These are phyloP conservation scores for Leptopilina syphax DNA, from an alignment of 2,888 invertebrate genomes.

Conservation along the genomic window DNA sequence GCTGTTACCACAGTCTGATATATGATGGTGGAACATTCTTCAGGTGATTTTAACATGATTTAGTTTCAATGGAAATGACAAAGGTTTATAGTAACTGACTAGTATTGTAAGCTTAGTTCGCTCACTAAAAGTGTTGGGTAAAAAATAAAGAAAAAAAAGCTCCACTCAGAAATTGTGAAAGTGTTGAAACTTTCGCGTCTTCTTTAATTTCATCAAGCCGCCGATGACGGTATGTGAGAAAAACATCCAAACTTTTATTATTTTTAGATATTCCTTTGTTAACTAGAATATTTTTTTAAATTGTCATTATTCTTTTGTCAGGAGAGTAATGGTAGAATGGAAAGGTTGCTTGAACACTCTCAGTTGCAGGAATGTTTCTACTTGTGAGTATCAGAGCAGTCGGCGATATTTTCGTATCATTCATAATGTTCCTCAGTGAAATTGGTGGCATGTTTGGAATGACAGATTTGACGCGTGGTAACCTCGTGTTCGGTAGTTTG, in stretches of 20 bases:
- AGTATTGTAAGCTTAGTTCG: too few relatives aligned
- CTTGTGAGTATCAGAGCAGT: neutral
- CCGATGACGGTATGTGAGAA: neutral
- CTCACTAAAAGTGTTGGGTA: too few relatives aligned
- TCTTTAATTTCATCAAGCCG: neutral
- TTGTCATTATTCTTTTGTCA: too few relatives aligned
- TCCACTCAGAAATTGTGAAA: neutral
- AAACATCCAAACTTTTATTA: neutral
- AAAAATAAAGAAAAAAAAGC: too few relatives aligned
- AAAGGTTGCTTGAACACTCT: too few relatives aligned
- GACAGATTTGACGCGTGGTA: slow-evolving; percentile 77
- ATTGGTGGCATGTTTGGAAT: slow-evolving; percentile 55
- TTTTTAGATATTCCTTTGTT: too few relatives aligned
- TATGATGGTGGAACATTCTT: slow-evolving; percentile 76
- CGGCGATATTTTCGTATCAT: neutral
- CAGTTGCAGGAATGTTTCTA: too few relatives aligned
- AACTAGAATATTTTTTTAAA: too few relatives aligned
- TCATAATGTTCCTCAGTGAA: neutral
- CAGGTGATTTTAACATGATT: slow-evolving; percentile 69
- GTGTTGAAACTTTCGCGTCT: slow-evolving; percentile 15
- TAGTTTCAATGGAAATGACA: too few relatives aligned
- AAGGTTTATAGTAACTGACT: too few relatives aligned
- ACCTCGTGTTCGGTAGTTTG: slow-evolving; percentile 77
- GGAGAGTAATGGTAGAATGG: too few relatives aligned
- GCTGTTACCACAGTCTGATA: slow-evolving; percentile 75